A percentile compares a stretch with the other conserved stretches of the same genome.
Evolutionary conservation across 2,797 vertebrate genomes (phyloP).

Genomic region (Clarias laeviceps): DNA sequence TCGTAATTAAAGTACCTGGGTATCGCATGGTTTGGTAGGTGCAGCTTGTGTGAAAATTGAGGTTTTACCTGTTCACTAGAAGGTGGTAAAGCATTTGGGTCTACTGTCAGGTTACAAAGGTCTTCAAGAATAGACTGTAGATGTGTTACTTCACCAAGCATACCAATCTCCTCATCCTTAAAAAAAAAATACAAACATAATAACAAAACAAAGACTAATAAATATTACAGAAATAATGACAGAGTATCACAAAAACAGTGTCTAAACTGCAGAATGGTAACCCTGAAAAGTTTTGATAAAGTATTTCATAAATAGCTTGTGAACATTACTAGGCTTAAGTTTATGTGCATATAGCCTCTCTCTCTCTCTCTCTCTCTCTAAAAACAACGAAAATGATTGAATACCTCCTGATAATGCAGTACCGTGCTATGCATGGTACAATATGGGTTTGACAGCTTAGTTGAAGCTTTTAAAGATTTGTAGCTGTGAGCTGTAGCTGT

Average conservation of each 20-base stretch:
- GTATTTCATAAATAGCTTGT: background rate
- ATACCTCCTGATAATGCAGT: background rate
- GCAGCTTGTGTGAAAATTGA: background rate
- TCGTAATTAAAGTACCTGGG: background rate
- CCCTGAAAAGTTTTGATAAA: background rate
- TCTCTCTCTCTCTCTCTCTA: background rate
- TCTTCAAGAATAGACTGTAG: constrained; percentile 83
- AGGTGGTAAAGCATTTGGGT: constrained; percentile 78
- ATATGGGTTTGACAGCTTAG: background rate
- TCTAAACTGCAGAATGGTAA: background rate
- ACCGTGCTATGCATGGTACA: background rate
- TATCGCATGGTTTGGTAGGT: background rate
- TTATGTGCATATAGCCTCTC: background rate
- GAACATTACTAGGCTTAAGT: background rate
- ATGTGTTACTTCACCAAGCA: constrained; percentile 84
- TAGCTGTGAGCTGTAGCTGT: background rate
- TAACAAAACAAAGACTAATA: background rate
- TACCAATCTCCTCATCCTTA: constrained; percentile 83
- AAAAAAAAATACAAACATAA: background rate
- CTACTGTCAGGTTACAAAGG: constrained; percentile 75
- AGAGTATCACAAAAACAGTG: background rate
- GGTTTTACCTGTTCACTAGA: constrained; percentile 78
- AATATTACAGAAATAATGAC: background rate
- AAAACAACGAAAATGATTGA: background rate
- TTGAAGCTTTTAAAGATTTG: background rate